Evolutionary conservation across 1,140 invertebrate species (phyloP).

Genomic region (Dryas iulia): DNA sequence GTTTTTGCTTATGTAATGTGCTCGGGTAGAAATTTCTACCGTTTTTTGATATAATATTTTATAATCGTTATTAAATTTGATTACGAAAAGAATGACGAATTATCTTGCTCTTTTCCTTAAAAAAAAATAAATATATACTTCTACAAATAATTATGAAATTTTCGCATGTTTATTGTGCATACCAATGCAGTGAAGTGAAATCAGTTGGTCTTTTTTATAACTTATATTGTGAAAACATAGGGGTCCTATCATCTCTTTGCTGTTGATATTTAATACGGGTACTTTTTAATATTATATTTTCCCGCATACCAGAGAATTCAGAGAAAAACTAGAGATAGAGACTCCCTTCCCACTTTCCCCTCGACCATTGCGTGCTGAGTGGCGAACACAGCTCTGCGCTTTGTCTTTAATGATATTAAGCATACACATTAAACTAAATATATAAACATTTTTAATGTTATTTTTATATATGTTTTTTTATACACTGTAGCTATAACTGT

Average conservation of each 20-base stretch:
- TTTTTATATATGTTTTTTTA: too few species aligned
- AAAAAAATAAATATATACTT: not conserved
- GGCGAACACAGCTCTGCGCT: too few species aligned
- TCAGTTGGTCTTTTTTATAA: not conserved
- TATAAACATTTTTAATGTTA: too few species aligned
- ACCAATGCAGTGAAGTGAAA: not conserved
- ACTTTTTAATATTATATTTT: conserved; percentile 29
- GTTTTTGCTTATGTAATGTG: not conserved
- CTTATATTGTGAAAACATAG: conserved; percentile 32
- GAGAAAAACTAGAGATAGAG: too few species aligned
- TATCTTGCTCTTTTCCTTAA: not conserved
- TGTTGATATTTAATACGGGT: conserved; percentile 51
- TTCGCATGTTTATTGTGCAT: not conserved
- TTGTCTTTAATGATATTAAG: too few species aligned
- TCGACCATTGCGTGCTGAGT: too few species aligned
- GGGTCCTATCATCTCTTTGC: conserved; percentile 59
- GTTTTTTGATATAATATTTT: not conserved
- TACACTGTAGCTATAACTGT: too few species aligned
- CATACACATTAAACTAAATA: too few species aligned
- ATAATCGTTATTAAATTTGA: not conserved
- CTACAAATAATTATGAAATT: not conserved
- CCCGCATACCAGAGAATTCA: too few species aligned
- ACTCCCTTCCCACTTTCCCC: too few species aligned
- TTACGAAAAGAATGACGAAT: not conserved
- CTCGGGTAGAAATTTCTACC: not conserved